Conservation (phyloP, 2,888 invertebrate species). For the Mechanitis mazaeus region DNA sequence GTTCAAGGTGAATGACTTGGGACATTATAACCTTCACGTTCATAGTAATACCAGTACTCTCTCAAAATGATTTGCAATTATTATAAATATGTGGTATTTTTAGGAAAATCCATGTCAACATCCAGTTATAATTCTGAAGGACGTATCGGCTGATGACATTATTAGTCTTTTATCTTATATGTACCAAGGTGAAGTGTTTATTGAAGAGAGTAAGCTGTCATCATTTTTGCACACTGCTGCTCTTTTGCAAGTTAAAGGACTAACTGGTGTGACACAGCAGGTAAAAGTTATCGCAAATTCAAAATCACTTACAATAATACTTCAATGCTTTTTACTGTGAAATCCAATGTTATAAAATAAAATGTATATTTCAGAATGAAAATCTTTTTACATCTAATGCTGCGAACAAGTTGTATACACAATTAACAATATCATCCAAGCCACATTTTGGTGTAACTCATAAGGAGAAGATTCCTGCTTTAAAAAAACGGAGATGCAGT, state of each 20-base stretch:
- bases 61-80: constrained; percentile 18
- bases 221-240: constrained; percentile 82
- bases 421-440: constrained; percentile 67
- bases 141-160: constrained; percentile 81
- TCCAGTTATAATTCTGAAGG: constrained; percentile 83
- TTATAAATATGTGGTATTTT: constrained; percentile 26
- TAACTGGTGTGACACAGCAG: constrained; percentile 76
- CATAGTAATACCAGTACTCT: constrained; percentile 31
- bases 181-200: constrained; percentile 84
- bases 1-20: constrained; percentile 80
- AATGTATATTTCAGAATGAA: constrained; percentile 56
- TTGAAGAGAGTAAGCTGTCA: constrained; percentile 79
- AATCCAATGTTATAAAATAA: not conserved
- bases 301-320: no score
- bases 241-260: constrained; percentile 80
- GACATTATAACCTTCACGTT: constrained; percentile 68
- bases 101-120: constrained; percentile 85
- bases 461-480: constrained; percentile 63
- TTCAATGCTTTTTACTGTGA: no score
- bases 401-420: constrained; percentile 67
- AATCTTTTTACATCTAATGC: constrained; percentile 57
- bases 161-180: constrained; percentile 82
- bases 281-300: constrained; percentile 34
- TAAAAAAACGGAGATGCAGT: constrained; percentile 68
- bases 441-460: constrained; percentile 47